Evolutionary conservation across 2,797 vertebrate species (phyloP).

Genomic region (Muscicapa striata): DNA sequence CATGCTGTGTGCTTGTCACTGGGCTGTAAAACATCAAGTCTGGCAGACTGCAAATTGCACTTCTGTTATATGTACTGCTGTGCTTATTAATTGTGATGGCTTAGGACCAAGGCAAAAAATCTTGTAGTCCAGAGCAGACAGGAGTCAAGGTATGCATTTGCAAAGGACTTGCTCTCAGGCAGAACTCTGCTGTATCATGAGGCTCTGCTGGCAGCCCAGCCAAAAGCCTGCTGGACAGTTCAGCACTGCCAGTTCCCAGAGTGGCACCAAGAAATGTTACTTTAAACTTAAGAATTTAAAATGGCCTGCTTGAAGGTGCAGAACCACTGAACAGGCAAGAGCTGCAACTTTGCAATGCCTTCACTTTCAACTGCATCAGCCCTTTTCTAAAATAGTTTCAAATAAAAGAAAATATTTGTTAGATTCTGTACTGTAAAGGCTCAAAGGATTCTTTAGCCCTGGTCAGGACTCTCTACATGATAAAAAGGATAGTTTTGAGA

Average conservation of each 20-base stretch:
- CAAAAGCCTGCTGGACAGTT: not conserved
- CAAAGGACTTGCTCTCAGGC: not conserved
- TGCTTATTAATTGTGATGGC: not conserved
- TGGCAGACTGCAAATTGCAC: not conserved
- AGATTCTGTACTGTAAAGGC: not conserved
- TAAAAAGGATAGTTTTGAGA: not conserved
- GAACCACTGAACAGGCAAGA: not conserved
- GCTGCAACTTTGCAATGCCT: not conserved
- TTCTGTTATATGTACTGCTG: not conserved
- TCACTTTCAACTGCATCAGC: not conserved
- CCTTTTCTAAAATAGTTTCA: not conserved
- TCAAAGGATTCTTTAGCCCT: not conserved
- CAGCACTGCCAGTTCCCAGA: not conserved
- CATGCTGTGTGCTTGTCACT: fast-evolving
- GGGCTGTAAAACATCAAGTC: not conserved
- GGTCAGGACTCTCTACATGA: not conserved
- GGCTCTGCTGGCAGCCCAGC: fast-evolving
- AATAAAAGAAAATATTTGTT: not conserved
- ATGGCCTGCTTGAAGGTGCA: not conserved
- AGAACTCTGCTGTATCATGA: not conserved
- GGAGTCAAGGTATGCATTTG: not conserved
- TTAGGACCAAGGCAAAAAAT: not conserved
- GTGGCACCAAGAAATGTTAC: not conserved
- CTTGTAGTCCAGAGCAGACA: not conserved
- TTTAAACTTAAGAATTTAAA: not conserved